Conservation (phyloP, 2,888 invertebrate genomes). For the Endotricha flammealis region DNA sequence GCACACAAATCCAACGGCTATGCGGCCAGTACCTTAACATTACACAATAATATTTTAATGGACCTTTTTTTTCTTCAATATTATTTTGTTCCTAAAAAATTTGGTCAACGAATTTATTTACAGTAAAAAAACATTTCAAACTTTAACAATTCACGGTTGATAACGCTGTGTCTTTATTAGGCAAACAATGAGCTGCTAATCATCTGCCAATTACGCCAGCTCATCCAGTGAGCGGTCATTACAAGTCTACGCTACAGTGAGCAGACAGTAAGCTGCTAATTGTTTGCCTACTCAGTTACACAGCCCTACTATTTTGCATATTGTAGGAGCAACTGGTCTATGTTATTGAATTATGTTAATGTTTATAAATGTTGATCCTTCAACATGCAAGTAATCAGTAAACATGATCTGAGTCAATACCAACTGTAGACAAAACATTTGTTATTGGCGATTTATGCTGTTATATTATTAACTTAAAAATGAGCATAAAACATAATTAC, state of each 20-base stretch:
- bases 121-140: conserved; percentile 42
- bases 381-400: not conserved
- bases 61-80: conserved; percentile 58
- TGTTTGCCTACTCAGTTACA: too few species aligned
- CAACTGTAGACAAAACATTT: too few species aligned
- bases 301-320: too few species aligned
- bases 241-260: too few species aligned
- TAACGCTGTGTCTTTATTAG: not conserved
- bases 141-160: conserved; percentile 24
- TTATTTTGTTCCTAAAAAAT: conserved; percentile 56
- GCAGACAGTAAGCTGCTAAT: too few species aligned
- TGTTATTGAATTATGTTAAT: not conserved
- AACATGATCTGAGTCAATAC: too few species aligned
- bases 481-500: too few species aligned
- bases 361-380: conserved; percentile 1
- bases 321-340: conserved; percentile 2
- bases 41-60: conserved; percentile 56
- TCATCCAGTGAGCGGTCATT: too few species aligned
- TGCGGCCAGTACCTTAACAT: conserved; percentile 15
- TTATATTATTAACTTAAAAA: too few species aligned
- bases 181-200: too few species aligned
- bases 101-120: conserved; percentile 61
- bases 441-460: too few species aligned
- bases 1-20: conserved; percentile 27
- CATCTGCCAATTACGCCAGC: too few species aligned